phyloP scores from a whole-genome alignment of 2,113 vertebrate species.

The Dasyurus viverrinus region DNA sequence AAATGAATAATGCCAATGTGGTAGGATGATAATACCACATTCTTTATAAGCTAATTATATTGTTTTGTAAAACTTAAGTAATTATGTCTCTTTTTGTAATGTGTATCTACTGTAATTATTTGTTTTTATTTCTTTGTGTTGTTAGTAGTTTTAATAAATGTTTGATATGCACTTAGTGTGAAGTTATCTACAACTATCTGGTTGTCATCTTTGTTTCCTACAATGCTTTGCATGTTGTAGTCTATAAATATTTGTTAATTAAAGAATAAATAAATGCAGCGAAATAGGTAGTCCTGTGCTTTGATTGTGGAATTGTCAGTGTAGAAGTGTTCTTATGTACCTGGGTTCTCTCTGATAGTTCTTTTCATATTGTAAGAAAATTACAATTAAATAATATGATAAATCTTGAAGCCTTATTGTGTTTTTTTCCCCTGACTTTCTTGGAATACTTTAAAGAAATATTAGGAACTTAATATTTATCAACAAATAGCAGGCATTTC shows the following conservation, averaged over 20 bases:
- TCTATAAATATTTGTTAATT: neutral
- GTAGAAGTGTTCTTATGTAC: neutral
- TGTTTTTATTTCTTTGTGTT: neutral
- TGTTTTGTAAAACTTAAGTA: neutral
- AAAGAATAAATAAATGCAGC: neutral
- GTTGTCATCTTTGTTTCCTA: neutral
- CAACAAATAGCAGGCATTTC: neutral
- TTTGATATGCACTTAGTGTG: neutral
- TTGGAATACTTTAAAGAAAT: neutral
- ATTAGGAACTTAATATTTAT: neutral
- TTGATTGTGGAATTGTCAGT: neutral
- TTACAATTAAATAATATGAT: neutral
- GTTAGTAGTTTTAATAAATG: neutral
- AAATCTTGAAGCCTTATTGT: neutral
- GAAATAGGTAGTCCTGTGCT: neutral
- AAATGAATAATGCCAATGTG: neutral
- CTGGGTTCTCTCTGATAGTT: neutral
- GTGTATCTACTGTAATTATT: neutral
- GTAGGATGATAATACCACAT: neutral
- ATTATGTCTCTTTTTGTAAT: neutral
- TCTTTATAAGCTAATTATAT: constrained; percentile 1
- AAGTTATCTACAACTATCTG: neutral
- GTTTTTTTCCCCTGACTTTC: neutral
- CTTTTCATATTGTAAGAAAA: neutral
- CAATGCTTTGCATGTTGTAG: neutral